Percentiles rank a stretch among this genome's conserved stretches.
Conservation (phyloP, 2,888 invertebrate genomes). For the Polydrusus tereticollis region DNA sequence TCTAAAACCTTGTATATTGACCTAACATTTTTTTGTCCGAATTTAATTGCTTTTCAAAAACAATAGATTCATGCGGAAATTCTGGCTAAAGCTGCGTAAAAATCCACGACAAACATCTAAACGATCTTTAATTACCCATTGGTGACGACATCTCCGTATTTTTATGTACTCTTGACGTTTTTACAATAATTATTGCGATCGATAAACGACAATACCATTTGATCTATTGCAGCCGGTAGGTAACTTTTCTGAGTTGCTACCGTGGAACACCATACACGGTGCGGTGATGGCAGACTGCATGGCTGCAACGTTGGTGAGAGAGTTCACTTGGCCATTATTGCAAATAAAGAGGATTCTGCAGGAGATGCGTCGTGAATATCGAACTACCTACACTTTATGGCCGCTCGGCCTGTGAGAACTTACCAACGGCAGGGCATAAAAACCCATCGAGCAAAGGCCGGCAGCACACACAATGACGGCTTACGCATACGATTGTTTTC, state of each 20-base stretch:
- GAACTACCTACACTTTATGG: constrained; percentile 63
- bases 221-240: constrained; percentile 58
- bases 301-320: constrained; percentile 64
- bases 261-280: constrained; percentile 64
- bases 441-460: constrained; percentile 45
- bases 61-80: too few species aligned
- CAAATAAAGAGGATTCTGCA: constrained; percentile 64
- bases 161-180: constrained; percentile 1
- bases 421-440: constrained; percentile 57
- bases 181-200: constrained; percentile 1
- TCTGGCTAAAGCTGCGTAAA: too few species aligned
- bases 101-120: not conserved
- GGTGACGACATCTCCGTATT: not conserved
- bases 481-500: constrained; percentile 48
- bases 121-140: not conserved
- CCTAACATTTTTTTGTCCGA: too few species aligned
- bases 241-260: constrained; percentile 57
- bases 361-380: constrained; percentile 65
- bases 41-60: too few species aligned
- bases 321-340: constrained; percentile 65
- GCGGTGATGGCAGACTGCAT: constrained; percentile 63
- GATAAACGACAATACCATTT: constrained; percentile 43
- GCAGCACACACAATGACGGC: constrained; percentile 45
- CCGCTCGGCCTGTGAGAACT: constrained; percentile 64
- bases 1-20: too few species aligned